Evolutionary conservation across 2,888 invertebrate species (phyloP).

Genomic region (Agrotis exclamationis): DNA sequence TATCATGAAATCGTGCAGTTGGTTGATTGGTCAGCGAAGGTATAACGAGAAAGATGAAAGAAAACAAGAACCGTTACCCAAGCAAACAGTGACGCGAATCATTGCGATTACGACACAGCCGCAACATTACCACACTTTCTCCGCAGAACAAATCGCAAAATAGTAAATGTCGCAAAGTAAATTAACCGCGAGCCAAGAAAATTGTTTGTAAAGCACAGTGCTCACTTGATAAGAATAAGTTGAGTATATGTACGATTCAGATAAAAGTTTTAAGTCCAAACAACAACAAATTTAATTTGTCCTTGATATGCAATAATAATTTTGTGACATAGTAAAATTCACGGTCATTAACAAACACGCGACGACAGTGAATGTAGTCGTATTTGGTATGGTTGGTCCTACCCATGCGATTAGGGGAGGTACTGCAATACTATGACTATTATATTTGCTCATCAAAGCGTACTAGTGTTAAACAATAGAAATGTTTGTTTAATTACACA

Average conservation of each 20-base stretch:
- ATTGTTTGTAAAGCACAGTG: slow-evolving; percentile 33
- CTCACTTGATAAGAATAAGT: slow-evolving; percentile 14
- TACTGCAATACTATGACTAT: slow-evolving; percentile 19
- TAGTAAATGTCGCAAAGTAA: slow-evolving; percentile 64
- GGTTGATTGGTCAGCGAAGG: slow-evolving; percentile 39
- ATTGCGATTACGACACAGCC: slow-evolving; percentile 72
- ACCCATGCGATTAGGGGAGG: slow-evolving; percentile 56
- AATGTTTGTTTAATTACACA: slow-evolving; percentile 25
- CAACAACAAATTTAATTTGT: slow-evolving; percentile 21
- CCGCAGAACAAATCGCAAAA: slow-evolving; percentile 72
- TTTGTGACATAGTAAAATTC: slow-evolving; percentile 65
- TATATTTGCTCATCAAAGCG: slow-evolving; percentile 25
- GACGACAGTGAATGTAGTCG: slow-evolving; percentile 36
- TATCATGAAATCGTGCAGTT: slow-evolving; percentile 26
- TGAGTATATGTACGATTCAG: not conserved
- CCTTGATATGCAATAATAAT: slow-evolving; percentile 45
- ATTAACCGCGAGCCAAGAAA: slow-evolving; percentile 58
- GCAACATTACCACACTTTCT: slow-evolving; percentile 77
- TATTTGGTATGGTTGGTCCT: slow-evolving; percentile 59
- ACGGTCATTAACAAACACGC: slow-evolving; percentile 71
- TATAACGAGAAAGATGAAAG: slow-evolving; percentile 53
- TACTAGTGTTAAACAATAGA: slow-evolving; percentile 24
- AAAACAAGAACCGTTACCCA: slow-evolving; percentile 50
- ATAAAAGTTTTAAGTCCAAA: not conserved
- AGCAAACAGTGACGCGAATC: slow-evolving; percentile 64